Base-by-base conservation (phyloP, 2,888 invertebrate species). In the Drosophila picticornis region DNA sequence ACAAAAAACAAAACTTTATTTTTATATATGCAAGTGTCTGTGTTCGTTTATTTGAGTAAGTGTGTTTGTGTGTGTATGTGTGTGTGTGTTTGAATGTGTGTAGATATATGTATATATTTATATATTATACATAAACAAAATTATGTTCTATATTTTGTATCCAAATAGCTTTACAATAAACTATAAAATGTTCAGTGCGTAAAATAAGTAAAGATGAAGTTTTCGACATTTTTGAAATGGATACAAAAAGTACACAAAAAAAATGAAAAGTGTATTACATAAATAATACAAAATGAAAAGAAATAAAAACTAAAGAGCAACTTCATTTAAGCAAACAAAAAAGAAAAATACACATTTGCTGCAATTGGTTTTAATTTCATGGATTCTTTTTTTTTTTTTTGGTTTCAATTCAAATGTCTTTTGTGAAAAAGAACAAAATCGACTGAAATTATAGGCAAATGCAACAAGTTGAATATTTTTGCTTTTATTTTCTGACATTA, bases 1-100 rank as follows among this genome's bases (percentile, higher is more conserved):
- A 92, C 91, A 91, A 83, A 87, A 77, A 92, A 91, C 92, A 91
- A 83, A 90, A 84, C 89, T 92, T 91, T 91, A 91, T 92, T 90
- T 83, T 72, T 81, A 68, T 72, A 56, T 71, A 62, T 31, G 66
- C 59, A 58, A 64, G 61, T 76, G 56, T 57, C 4, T 25, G 16
- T 55, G n/a, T 59, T 32, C 34, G n/a, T 43, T 29, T 25, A 31
- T 60, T 25, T 72, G 56, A 72, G 60, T 71, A 55, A 68, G 51
- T 46, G 43, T 22, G 38, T 3, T 0, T 38, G 19, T 10, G n/a
- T 13, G 10, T 71, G 40, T 59, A 58, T 74, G 29, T 36, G 22
- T 55, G 32, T 36, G 27, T 46, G 11, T 58, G 46, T 53, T 10
- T 52, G 43, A 59, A 59, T 62, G 58, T 65, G 56, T 64, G 38